Percentiles rank a stretch among this genome's conserved stretches.
These are phyloP conservation scores for Clinocottus analis DNA, from an alignment of 2,113 vertebrate genomes.

Conservation along the genomic window DNA sequence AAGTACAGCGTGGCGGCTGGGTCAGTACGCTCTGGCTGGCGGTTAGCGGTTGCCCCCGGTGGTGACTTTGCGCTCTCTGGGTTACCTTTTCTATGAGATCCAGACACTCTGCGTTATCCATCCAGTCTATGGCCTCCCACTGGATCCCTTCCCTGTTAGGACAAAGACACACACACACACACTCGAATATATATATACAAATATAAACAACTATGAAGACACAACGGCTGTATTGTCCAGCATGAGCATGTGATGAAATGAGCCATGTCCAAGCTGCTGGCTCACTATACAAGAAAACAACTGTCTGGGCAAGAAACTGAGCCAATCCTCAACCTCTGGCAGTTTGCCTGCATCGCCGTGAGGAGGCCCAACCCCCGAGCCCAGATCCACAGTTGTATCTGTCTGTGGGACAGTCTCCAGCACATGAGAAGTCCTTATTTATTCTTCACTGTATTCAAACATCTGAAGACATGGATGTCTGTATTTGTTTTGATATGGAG, in stretches of 20 bases:
- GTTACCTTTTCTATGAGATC: constrained; percentile 94
- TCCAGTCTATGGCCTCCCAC: constrained; percentile 97
- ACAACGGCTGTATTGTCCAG: constrained; percentile 74
- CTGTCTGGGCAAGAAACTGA: constrained; percentile 60
- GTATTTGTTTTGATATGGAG: neutral
- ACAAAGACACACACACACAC: constrained; percentile 46
- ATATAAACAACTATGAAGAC: constrained; percentile 64
- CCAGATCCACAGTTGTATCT: constrained; percentile 33
- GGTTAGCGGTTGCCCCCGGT: constrained; percentile 62
- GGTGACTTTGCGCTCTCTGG: constrained; percentile 48
- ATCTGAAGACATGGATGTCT: neutral
- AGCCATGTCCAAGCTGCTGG: constrained; percentile 67
- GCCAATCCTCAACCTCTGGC: constrained; percentile 61
- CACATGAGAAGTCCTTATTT: constrained; percentile 24
- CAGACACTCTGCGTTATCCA: constrained; percentile 95
- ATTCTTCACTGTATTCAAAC: neutral
- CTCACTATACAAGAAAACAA: constrained; percentile 70
- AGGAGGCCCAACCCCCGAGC: constrained; percentile 44
- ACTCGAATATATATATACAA: constrained; percentile 40
- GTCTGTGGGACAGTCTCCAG: constrained; percentile 20
- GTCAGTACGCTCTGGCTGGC: constrained; percentile 58
- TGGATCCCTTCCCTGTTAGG: constrained; percentile 90
- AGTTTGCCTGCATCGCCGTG: constrained; percentile 29
- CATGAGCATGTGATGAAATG: constrained; percentile 76
- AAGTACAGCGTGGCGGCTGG: constrained; percentile 64